These are phyloP conservation scores for Selenia dentaria DNA, from an alignment of 2,888 invertebrate genomes.

Conservation along the genomic window DNA sequence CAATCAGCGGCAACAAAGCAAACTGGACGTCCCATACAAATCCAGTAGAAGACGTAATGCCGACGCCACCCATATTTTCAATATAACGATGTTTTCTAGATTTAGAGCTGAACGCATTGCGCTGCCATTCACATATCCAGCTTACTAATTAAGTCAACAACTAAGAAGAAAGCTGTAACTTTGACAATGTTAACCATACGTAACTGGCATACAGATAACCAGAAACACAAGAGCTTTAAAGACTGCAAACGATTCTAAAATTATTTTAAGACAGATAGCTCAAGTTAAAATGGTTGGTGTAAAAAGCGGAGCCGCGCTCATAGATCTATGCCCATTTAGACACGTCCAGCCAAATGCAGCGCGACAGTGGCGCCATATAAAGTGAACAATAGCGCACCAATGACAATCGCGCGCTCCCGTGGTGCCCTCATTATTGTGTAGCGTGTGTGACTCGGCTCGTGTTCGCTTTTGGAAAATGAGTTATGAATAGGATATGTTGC, in stretches of 20 bases:
- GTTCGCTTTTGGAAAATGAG: constrained; percentile 35
- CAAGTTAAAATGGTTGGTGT: constrained; percentile 47
- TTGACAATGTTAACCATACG: constrained; percentile 83
- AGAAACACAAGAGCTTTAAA: constrained; percentile 45
- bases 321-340: constrained; percentile 82
- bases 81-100: constrained; percentile 76
- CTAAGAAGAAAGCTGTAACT: constrained; percentile 80
- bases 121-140: constrained; percentile 83
- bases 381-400: constrained; percentile 79
- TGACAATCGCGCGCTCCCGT: constrained; percentile 69
- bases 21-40: constrained; percentile 48
- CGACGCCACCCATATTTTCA: constrained; percentile 75
- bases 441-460: constrained; percentile 60
- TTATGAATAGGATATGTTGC: constrained; percentile 36
- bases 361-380: constrained; percentile 76
- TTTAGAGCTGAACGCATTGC: constrained; percentile 74
- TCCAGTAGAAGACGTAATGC: constrained; percentile 46
- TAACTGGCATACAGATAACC: constrained; percentile 61
- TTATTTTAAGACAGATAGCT: constrained; percentile 27
- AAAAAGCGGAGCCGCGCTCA: constrained; percentile 74
- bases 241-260: constrained; percentile 8
- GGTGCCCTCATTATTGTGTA: constrained; percentile 67
- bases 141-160: constrained; percentile 82
- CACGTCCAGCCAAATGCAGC: constrained; percentile 66
- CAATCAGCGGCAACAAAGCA: constrained; percentile 45